phyloP scores from a whole-genome alignment of 1,140 invertebrate species.

The Pseudomyrmex concolor region DNA sequence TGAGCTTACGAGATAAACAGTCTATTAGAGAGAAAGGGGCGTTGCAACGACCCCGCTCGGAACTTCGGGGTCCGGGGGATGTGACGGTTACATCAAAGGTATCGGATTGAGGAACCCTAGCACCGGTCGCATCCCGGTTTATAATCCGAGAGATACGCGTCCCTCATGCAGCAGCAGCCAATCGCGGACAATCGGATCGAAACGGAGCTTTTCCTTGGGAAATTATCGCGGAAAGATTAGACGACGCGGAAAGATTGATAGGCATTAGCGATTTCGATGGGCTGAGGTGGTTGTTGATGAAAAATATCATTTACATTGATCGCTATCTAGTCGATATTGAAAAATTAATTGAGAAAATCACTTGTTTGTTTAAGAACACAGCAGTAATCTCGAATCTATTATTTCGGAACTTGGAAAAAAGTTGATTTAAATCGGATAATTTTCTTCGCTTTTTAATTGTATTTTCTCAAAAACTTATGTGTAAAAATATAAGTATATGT shows the following conservation, averaged over 20 bases:
- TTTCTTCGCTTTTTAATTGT: not conserved
- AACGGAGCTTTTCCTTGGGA: constrained; percentile 24
- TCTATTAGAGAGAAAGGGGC: constrained; percentile 76
- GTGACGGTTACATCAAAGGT: constrained; percentile 81
- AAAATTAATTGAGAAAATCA: not conserved
- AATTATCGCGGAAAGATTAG: constrained; percentile 45
- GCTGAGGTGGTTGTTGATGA: too few species aligned
- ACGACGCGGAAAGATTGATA: not conserved
- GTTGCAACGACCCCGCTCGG: constrained; percentile 63
- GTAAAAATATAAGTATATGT: not conserved
- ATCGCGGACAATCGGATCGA: constrained; percentile 10
- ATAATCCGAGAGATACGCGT: constrained; percentile 65
- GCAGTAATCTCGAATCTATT: not conserved
- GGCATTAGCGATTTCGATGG: constrained; percentile 9
- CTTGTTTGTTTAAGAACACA: not conserved
- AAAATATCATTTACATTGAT: too few species aligned
- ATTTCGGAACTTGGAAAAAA: not conserved
- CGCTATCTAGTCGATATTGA: too few species aligned
- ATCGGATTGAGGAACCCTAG: constrained; percentile 77
- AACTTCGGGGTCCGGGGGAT: constrained; percentile 51
- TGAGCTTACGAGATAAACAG: constrained; percentile 81
- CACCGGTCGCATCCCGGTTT: constrained; percentile 62
- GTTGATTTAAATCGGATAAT: constrained; percentile 18
- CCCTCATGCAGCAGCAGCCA: not conserved
- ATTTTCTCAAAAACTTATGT: not conserved